phyloP scores from a whole-genome alignment of 2,113 vertebrate genomes.

The Eulemur macaco region DNA sequence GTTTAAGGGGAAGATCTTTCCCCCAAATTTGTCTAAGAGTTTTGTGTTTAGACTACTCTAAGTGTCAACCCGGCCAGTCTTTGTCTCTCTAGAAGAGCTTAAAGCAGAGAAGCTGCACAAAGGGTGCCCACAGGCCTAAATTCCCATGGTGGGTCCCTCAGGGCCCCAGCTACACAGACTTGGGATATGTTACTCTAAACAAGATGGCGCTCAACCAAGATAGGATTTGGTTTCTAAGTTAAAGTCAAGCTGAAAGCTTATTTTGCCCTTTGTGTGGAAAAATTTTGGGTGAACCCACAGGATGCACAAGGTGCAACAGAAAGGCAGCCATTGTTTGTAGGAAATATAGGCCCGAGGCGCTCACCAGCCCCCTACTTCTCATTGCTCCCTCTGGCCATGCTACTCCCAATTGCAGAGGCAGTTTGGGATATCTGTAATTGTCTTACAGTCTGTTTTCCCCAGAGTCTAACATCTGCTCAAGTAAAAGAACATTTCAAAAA shows the following conservation, averaged over 20 bases:
- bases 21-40: not conserved
- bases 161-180: not conserved
- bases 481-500: conserved; percentile 50
- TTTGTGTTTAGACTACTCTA: not conserved
- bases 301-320: not conserved
- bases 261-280: not conserved
- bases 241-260: not conserved
- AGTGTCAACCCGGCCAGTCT: accelerated
- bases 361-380: not conserved
- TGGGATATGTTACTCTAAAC: not conserved
- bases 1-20: not conserved
- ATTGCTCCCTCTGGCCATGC: not conserved
- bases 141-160: not conserved
- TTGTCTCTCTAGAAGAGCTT: not conserved
- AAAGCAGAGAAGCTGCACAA: not conserved
- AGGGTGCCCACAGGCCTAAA: accelerated
- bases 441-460: conserved; percentile 19
- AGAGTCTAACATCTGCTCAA: not conserved
- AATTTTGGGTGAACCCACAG: not conserved
- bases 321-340: not conserved
- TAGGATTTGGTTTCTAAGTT: not conserved
- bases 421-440: not conserved
- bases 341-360: accelerated
- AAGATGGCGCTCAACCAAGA: not conserved
- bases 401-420: not conserved